A percentile compares a stretch with the other conserved stretches of the same genome.
Evolutionary conservation across 2,888 invertebrate species (phyloP).

Genomic region (Rambutsinella grinnellia): DNA sequence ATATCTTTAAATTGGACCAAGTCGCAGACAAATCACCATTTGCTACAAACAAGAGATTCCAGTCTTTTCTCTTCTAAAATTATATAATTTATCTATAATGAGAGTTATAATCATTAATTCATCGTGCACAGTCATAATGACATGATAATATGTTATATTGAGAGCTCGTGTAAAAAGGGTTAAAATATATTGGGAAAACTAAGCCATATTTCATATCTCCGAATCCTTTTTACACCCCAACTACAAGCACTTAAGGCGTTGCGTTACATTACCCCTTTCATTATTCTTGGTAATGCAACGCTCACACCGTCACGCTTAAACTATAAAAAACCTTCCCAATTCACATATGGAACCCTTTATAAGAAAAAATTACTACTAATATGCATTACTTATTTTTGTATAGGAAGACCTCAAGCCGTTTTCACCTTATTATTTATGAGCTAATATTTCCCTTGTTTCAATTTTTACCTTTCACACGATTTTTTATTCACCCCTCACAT

Average conservation of each 20-base stretch:
- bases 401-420: constrained; percentile 52
- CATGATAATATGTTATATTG: not conserved
- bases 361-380: constrained; percentile 34
- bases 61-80: too few species aligned
- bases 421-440: constrained; percentile 62
- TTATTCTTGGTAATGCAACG: constrained; percentile 56
- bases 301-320: constrained; percentile 56
- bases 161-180: constrained; percentile 9
- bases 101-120: constrained; percentile 53
- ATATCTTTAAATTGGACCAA: too few species aligned
- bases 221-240: constrained; percentile 51
- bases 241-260: constrained; percentile 60
- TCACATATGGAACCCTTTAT: constrained; percentile 48
- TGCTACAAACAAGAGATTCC: too few species aligned
- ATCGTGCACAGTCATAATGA: constrained; percentile 22
- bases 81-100: constrained; percentile 34
- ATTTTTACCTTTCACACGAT: constrained; percentile 56
- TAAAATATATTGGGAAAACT: constrained; percentile 32
- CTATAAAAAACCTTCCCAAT: constrained; percentile 49
- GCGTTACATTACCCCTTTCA: constrained; percentile 59
- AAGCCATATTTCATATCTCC: constrained; percentile 54
- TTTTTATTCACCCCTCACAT: too few species aligned
- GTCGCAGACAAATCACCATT: too few species aligned
- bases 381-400: constrained; percentile 27
- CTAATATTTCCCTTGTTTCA: constrained; percentile 52